Base-by-base conservation (phyloP, 2,888 invertebrate species). In the Habrosyne pyritoides region DNA sequence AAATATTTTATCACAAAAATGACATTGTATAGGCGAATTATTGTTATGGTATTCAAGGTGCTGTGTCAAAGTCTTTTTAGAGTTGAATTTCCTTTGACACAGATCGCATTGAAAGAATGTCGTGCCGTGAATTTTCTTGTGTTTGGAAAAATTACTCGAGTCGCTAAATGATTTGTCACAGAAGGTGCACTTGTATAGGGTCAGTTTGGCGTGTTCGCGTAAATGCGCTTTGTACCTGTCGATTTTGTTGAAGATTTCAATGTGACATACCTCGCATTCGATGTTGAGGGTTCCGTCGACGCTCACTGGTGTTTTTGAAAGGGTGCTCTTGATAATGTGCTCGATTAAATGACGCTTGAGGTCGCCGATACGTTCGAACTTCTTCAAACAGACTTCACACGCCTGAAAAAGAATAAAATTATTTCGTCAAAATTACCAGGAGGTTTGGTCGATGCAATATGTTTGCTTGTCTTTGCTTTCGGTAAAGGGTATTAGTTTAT, bases 111-210 rank as follows among this genome's bases (percentile, higher is more conserved):
- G 93, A 49, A 86, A 79, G 60, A 73, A 88, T 0, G 80, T 77
- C 0, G 74, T 67, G 21, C 91, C 90, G 66, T 93, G 93, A 22
- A 91, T 86, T 60, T 93, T 93, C 67, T 93, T 93, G 66, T 93
- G 93, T 52, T 93, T 93, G 1, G 92, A 93, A 60, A 92, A 93
- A 58, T 93, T 93, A 58, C 91, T 91, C 21, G 93, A 93, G 55
- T 93, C 93, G 58, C 89, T 90, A 62, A 93, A 93, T 7, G 89
- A 86, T 60, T 93, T 92, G 55, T 92, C 85, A 71, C 93, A 93
- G 60, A 89, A 84, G 0, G 84, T 87, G 68, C 93, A 93, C 56
- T 90, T 86, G 79, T 93, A 93, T 0, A 90, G 61, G 0, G 93
- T 93, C 0, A 93, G 77, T 60, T 90, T 89, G 4, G 92, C 92